Evolutionary conservation across 2,888 invertebrate genomes (phyloP).

Genomic region (Galerucella pusilla): DNA sequence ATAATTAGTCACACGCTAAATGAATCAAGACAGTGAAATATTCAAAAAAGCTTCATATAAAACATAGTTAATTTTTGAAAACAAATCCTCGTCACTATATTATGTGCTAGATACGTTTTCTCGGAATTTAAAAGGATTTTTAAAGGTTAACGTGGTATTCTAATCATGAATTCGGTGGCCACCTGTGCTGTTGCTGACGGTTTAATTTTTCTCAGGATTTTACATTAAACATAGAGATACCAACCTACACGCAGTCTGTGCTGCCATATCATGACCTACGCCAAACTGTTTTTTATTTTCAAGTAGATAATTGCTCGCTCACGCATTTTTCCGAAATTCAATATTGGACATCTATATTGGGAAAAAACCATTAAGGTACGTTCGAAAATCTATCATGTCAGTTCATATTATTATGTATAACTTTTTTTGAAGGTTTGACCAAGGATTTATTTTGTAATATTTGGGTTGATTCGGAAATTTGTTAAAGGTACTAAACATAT

Average conservation of each 20-base stretch:
- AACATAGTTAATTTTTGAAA: too few relatives aligned
- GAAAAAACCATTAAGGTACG: not conserved
- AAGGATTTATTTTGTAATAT: too few relatives aligned
- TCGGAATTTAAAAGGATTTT: not conserved
- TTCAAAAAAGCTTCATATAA: too few relatives aligned
- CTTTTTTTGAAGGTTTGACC: too few relatives aligned
- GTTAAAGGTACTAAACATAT: too few relatives aligned
- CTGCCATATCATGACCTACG: slow-evolving; percentile 15
- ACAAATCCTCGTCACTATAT: not conserved
- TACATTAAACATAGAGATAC: not conserved
- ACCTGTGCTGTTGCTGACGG: slow-evolving; percentile 9
- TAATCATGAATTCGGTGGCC: not conserved
- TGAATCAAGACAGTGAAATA: too few relatives aligned
- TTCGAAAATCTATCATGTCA: too few relatives aligned
- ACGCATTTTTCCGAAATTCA: not conserved
- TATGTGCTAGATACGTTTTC: not conserved
- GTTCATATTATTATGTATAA: too few relatives aligned
- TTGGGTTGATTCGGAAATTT: too few relatives aligned
- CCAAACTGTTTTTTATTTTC: slow-evolving; percentile 12
- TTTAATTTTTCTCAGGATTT: not conserved
- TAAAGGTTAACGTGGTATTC: slow-evolving; percentile 1
- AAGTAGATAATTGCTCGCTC: not conserved
- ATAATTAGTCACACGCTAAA: too few relatives aligned
- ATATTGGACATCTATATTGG: not conserved
- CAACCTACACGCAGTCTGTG: slow-evolving; percentile 10